A percentile compares a stretch with the other conserved stretches of the same genome.
phyloP scores from a whole-genome alignment of 2,113 vertebrate species.

The Crypturellus undulatus region DNA sequence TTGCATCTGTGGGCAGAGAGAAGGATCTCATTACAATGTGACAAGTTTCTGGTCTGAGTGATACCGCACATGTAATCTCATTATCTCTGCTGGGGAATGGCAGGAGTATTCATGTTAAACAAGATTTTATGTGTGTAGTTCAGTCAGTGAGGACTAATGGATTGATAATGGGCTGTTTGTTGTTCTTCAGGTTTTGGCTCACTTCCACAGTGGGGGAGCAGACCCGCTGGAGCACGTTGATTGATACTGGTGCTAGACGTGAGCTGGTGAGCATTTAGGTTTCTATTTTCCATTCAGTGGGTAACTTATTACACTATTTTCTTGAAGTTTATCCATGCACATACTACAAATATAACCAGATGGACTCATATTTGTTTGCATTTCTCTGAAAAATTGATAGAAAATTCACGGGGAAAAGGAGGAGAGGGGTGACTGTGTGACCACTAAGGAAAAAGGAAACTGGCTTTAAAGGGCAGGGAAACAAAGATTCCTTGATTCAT shows the following conservation, averaged over 20 bases:
- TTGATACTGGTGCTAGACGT: neutral
- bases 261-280: neutral
- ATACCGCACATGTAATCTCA: slow-evolving; percentile 49
- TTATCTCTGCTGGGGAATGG: slow-evolving; percentile 68
- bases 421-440: neutral
- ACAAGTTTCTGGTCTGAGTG: slow-evolving; percentile 62
- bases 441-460: neutral
- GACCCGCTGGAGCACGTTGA: slow-evolving; percentile 1
- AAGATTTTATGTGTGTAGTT: slow-evolving; percentile 59
- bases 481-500: neutral
- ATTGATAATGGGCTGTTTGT: slow-evolving; percentile 56
- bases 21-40: slow-evolving; percentile 65
- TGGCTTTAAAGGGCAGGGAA: neutral
- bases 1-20: slow-evolving; percentile 10
- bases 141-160: slow-evolving; percentile 60
- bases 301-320: neutral
- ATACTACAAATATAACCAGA: neutral
- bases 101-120: slow-evolving; percentile 53
- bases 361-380: neutral
- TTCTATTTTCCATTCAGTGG: slow-evolving; percentile 5
- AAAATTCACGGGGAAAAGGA: neutral
- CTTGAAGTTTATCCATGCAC: neutral
- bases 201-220: neutral
- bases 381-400: neutral
- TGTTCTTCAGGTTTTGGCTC: slow-evolving; percentile 42